A percentile compares a stretch with the other conserved stretches of the same genome.
phyloP scores from a whole-genome alignment of 2,797 vertebrate species.

The Spheniscus humboldti region DNA sequence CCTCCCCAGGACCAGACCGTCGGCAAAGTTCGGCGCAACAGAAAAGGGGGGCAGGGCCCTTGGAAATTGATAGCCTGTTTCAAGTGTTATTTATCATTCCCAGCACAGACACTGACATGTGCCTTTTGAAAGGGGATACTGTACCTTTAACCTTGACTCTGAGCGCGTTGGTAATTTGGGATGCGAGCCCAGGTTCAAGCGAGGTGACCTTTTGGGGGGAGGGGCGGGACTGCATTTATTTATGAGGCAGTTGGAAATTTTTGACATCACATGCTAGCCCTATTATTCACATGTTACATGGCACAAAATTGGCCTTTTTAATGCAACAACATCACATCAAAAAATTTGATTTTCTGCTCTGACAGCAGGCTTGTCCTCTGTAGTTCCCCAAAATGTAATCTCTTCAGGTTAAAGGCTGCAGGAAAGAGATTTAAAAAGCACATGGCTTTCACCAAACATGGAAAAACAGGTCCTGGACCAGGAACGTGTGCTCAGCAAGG shows the following conservation, averaged over 20 bases:
- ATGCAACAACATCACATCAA: slow-evolving; percentile 70
- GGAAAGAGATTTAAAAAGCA: slow-evolving; percentile 39
- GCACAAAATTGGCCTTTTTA: slow-evolving; percentile 74
- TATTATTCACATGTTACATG: slow-evolving; percentile 77
- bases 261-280: slow-evolving; percentile 75
- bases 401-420: slow-evolving; percentile 53
- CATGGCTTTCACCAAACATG: neutral
- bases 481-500: neutral
- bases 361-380: slow-evolving; percentile 60
- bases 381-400: slow-evolving; percentile 48
- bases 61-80: slow-evolving; percentile 62
- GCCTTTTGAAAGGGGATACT: slow-evolving; percentile 77
- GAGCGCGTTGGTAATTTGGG: slow-evolving; percentile 70
- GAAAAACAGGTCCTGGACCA: neutral
- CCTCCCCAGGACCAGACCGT: neutral
- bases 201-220: slow-evolving; percentile 70
- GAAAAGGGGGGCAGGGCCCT: neutral
- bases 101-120: slow-evolving; percentile 66
- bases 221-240: slow-evolving; percentile 73
- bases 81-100: slow-evolving; percentile 70
- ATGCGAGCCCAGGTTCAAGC: slow-evolving; percentile 68
- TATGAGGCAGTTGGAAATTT: slow-evolving; percentile 73
- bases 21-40: neutral
- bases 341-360: slow-evolving; percentile 69
- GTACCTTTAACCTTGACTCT: slow-evolving; percentile 79